Evolutionary conservation across 2,888 invertebrate species (phyloP).

Genomic region (Melinaea menophilus): DNA sequence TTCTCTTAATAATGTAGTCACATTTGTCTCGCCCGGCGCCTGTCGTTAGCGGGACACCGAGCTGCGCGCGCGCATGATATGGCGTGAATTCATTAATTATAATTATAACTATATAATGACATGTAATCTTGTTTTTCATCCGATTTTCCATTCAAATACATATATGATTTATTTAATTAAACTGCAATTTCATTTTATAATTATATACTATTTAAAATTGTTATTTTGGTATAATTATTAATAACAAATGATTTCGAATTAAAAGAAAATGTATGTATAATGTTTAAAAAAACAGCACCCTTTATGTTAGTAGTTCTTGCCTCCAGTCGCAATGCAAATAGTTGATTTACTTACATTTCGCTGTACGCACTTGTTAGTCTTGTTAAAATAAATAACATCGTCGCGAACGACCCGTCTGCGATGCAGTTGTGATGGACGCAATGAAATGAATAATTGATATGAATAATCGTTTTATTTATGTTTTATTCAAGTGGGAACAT

Average conservation of each 20-base stretch:
- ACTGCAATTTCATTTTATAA: no score
- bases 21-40: constrained; percentile 55
- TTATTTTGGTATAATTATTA: neutral
- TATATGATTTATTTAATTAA: no score
- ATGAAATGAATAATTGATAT: constrained; percentile 59
- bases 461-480: constrained; percentile 6
- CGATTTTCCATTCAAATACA: no score
- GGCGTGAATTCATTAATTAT: constrained; percentile 5
- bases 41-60: constrained; percentile 43
- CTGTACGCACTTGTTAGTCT: constrained; percentile 43
- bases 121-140: neutral
- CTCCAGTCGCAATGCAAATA: constrained; percentile 57
- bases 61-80: constrained; percentile 38
- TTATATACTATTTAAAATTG: no score
- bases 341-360: constrained; percentile 62
- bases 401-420: constrained; percentile 54
- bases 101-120: neutral
- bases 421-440: constrained; percentile 46
- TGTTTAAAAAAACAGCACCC: constrained; percentile 14
- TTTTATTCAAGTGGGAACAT: neutral
- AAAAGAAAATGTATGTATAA: neutral
- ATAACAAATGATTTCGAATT: neutral
- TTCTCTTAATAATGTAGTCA: constrained; percentile 46
- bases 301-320: constrained; percentile 22
- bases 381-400: constrained; percentile 60